These are phyloP conservation scores for Semnornis frantzii DNA, from an alignment of 2,113 vertebrate genomes.

Conservation along the genomic window DNA sequence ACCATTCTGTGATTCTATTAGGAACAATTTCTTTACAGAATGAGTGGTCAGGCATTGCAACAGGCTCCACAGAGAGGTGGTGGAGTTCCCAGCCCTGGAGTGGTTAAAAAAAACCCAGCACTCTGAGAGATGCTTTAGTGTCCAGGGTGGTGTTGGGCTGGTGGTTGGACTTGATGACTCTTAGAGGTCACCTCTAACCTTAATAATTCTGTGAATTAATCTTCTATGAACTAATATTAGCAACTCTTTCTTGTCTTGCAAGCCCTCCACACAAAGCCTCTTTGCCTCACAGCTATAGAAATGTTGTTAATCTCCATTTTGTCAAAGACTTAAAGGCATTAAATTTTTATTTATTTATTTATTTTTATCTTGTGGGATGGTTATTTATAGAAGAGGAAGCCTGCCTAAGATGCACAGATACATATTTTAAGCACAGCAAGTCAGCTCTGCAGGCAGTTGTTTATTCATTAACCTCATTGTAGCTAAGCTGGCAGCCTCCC, in stretches of 20 bases:
- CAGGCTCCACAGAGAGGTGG: too few species aligned
- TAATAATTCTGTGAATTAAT: too few species aligned
- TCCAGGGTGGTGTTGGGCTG: too few species aligned
- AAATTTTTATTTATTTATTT: too few species aligned
- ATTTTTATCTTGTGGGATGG: neutral
- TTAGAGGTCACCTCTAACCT: too few species aligned
- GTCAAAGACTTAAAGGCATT: neutral
- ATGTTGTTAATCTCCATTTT: neutral
- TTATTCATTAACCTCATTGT: conserved; percentile 41
- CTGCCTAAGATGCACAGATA: neutral
- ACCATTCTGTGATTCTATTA: too few species aligned
- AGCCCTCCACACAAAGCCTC: neutral
- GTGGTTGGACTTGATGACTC: too few species aligned
- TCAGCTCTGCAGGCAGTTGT: conserved; percentile 16
- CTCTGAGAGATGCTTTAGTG: too few species aligned
- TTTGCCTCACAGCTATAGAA: neutral
- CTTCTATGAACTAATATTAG: neutral
- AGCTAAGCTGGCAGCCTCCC: conserved; percentile 14
- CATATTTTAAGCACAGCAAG: neutral
- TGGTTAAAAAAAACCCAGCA: too few species aligned
- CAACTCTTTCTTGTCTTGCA: neutral
- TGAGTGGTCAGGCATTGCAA: too few species aligned
- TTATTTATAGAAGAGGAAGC: conserved; percentile 27
- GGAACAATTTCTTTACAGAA: too few species aligned
- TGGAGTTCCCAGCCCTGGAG: too few species aligned